A percentile compares a stretch with the other conserved stretches of the same genome.
phyloP scores from a whole-genome alignment of 2,113 vertebrate species.

The Speoplatyrhinus poulsoni region DNA sequence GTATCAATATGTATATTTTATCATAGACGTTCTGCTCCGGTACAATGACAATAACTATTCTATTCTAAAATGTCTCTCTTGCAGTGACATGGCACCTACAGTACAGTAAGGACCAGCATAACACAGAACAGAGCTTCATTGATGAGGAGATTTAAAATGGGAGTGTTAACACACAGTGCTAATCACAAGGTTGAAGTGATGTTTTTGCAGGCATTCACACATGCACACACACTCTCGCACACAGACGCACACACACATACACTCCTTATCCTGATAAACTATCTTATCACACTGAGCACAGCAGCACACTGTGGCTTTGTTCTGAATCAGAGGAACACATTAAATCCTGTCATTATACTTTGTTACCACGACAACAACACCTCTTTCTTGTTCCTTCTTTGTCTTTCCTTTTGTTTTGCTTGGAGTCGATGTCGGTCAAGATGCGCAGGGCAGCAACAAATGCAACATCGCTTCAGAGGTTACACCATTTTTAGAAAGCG shows the following conservation, averaged over 20 bases:
- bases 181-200: too few species aligned
- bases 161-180: too few species aligned
- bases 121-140: too few species aligned
- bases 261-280: slow-evolving; percentile 17
- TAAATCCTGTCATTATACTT: slow-evolving; percentile 59
- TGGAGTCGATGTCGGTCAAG: slow-evolving; percentile 26
- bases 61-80: too few species aligned
- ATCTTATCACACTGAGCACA: slow-evolving; percentile 27
- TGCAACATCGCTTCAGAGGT: neutral
- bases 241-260: neutral
- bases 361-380: slow-evolving; percentile 62
- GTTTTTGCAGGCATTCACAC: neutral
- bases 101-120: too few species aligned
- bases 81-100: too few species aligned
- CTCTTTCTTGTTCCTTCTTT: slow-evolving; percentile 14
- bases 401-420: slow-evolving; percentile 22
- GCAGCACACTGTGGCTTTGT: slow-evolving; percentile 42
- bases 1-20: too few species aligned
- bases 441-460: slow-evolving; percentile 10
- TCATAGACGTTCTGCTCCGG: too few species aligned
- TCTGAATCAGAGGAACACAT: slow-evolving; percentile 54
- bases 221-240: neutral
- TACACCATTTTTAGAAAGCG: neutral
- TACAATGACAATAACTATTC: too few species aligned
- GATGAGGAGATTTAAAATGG: too few species aligned